phyloP scores from a whole-genome alignment of 2,888 invertebrate genomes.

The Petrolisthes cinctipes region DNA sequence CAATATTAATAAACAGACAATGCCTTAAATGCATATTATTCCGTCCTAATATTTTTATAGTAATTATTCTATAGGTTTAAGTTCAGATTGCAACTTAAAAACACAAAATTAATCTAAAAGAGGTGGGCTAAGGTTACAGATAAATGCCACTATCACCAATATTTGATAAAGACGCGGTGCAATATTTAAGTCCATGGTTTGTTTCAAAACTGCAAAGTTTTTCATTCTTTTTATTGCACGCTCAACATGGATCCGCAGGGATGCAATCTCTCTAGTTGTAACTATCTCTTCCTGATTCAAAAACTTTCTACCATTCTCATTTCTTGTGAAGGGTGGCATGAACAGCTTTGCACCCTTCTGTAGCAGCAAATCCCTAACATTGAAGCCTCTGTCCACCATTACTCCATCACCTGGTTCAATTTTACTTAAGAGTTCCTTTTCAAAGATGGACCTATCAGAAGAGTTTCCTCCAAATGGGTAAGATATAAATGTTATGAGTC shows the following conservation, averaged over 20 bases:
- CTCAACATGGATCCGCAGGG: background rate
- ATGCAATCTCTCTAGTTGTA: conserved; percentile 11
- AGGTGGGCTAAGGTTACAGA: background rate
- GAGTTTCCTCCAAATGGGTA: conserved; percentile 12
- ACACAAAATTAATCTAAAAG: background rate
- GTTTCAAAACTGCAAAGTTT: background rate
- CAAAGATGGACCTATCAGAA: background rate
- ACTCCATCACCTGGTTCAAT: conserved; percentile 7
- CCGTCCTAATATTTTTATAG: too few species aligned
- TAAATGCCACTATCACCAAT: background rate
- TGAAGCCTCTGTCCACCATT: too few species aligned
- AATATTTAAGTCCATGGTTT: background rate
- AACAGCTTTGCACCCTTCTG: conserved; percentile 6
- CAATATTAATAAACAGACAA: too few species aligned
- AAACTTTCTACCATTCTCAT: background rate
- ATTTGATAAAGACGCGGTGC: background rate
- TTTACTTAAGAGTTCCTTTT: conserved; percentile 7
- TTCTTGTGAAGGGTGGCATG: conserved; percentile 17
- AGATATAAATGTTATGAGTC: conserved; percentile 10
- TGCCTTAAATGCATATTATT: too few species aligned
- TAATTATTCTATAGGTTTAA: too few species aligned
- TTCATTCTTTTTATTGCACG: background rate
- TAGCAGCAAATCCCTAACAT: background rate
- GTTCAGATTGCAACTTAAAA: too few species aligned
- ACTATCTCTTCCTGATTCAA: background rate